Evolutionary conservation across 2,888 invertebrate species (phyloP).

Genomic region (Spicauda simplicius): DNA sequence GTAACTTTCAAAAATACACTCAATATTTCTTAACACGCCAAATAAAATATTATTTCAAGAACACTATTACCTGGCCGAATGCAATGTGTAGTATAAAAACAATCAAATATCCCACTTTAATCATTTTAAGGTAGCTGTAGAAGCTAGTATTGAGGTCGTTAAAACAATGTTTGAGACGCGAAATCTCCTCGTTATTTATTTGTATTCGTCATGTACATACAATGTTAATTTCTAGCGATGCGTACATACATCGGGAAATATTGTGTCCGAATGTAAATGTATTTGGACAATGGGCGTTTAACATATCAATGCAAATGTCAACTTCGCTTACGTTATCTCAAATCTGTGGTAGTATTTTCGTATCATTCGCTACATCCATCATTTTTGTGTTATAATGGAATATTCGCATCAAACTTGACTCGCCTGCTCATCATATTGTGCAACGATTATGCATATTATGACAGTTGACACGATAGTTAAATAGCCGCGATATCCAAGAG

Average conservation of each 20-base stretch:
- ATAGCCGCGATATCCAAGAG: no score
- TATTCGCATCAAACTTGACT: not conserved
- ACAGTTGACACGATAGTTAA: not conserved
- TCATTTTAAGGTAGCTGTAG: constrained; percentile 45
- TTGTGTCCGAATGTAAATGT: constrained; percentile 59
- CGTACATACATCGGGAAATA: constrained; percentile 44
- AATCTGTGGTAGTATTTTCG: constrained; percentile 24
- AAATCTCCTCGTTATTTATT: constrained; percentile 54
- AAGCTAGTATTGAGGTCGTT: not conserved
- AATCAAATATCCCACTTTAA: constrained; percentile 53
- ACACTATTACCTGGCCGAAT: constrained; percentile 3
- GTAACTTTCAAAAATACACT: no score
- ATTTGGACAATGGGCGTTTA: constrained; percentile 50
- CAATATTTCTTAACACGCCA: no score
- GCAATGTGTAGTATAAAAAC: constrained; percentile 55
- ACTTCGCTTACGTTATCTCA: constrained; percentile 25
- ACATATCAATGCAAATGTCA: constrained; percentile 52
- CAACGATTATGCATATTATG: not conserved
- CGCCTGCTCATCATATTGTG: not conserved
- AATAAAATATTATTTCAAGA: no score
- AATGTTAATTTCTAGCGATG: constrained; percentile 52
- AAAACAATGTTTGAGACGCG: constrained; percentile 3
- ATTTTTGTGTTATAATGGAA: not conserved
- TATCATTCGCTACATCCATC: constrained; percentile 22
- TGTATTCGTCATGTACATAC: constrained; percentile 50